Evolutionary conservation across 2,113 vertebrate genomes (phyloP).

Genomic region (Syngnathus typhle): DNA sequence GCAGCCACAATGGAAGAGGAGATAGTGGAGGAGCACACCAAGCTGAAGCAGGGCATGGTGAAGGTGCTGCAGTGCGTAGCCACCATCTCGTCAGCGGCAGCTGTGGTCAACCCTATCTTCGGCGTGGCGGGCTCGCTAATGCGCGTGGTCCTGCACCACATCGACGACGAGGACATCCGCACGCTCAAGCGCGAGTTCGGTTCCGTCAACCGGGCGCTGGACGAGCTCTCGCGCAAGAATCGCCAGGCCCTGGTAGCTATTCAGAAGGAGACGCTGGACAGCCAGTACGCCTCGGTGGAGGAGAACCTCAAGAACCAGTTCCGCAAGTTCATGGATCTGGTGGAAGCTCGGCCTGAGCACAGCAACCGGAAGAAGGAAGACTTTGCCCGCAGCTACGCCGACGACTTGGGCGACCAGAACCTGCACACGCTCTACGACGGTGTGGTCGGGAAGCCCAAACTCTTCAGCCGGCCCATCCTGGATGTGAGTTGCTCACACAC

Average conservation of each 20-base stretch:
- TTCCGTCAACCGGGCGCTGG: constrained; percentile 58
- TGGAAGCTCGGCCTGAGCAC: constrained; percentile 56
- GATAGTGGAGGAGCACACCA: constrained; percentile 62
- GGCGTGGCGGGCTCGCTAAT: constrained; percentile 73
- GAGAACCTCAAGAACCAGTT: constrained; percentile 74
- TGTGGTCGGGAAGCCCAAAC: constrained; percentile 69
- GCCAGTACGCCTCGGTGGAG: constrained; percentile 69
- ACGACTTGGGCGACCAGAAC: constrained; percentile 72
- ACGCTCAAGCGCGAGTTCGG: constrained; percentile 68
- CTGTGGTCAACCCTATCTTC: constrained; percentile 73
- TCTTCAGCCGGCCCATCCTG: constrained; percentile 73
- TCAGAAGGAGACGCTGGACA: constrained; percentile 68
- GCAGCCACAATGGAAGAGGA: constrained; percentile 63
- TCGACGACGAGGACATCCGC: constrained; percentile 73
- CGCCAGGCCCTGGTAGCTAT: constrained; percentile 62
- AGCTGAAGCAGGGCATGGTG: constrained; percentile 69
- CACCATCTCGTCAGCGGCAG: constrained; percentile 70
- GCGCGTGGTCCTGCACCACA: constrained; percentile 70
- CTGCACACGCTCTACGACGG: constrained; percentile 75
- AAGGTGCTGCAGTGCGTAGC: constrained; percentile 70
- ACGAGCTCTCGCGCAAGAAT: constrained; percentile 65
- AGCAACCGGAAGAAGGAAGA: constrained; percentile 56
- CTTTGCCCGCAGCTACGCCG: constrained; percentile 62
- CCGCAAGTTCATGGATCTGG: constrained; percentile 72
- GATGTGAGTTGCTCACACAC: constrained; percentile 30